Percentiles rank a stretch among this genome's conserved stretches.
Evolutionary conservation across 2,113 vertebrate species (phyloP).

Genomic region (Phasianus colchicus): DNA sequence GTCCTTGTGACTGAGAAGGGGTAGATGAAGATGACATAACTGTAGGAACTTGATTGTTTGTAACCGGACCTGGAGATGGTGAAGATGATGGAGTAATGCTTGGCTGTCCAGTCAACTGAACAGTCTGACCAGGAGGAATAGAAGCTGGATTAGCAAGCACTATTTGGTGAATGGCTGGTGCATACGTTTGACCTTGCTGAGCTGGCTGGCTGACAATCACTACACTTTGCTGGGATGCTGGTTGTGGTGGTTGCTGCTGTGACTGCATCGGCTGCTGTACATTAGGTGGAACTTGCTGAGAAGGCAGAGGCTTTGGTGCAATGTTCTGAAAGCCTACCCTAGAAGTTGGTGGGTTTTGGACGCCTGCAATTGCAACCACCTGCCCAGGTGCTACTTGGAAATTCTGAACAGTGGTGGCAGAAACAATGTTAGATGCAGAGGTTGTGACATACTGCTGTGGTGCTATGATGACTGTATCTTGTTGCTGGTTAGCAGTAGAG

Average conservation of each 20-base stretch:
- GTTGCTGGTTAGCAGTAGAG: conserved; percentile 81
- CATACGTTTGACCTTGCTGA: conserved; percentile 89
- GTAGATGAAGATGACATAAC: conserved; percentile 82
- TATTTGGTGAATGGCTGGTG: conserved; percentile 98
- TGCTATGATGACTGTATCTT: conserved; percentile 87
- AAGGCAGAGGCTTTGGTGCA: conserved; percentile 92
- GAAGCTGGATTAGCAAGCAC: conserved; percentile 92
- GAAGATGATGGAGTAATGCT: conserved; percentile 85
- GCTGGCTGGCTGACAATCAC: conserved; percentile 92
- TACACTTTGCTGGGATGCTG: conserved; percentile 88
- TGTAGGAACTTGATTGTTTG: conserved; percentile 81
- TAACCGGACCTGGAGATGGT: conserved; percentile 80
- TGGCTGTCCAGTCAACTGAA: conserved; percentile 91
- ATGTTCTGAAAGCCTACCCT: conserved; percentile 98
- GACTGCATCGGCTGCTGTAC: conserved; percentile 80
- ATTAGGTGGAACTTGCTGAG: conserved; percentile 82
- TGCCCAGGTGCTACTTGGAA: conserved; percentile 89
- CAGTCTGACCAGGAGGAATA: conserved; percentile 86
- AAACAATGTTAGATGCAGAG: conserved; percentile 82
- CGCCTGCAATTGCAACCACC: conserved; percentile 86
- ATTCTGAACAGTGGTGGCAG: conserved; percentile 88
- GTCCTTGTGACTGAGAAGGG: conserved; percentile 85
- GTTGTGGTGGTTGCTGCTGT: conserved; percentile 79
- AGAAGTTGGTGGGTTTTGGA: conserved; percentile 87
- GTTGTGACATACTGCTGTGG: conserved; percentile 85